Evolutionary conservation across 2,888 invertebrate genomes (phyloP).

Genomic region (Strigamia crassipes): DNA sequence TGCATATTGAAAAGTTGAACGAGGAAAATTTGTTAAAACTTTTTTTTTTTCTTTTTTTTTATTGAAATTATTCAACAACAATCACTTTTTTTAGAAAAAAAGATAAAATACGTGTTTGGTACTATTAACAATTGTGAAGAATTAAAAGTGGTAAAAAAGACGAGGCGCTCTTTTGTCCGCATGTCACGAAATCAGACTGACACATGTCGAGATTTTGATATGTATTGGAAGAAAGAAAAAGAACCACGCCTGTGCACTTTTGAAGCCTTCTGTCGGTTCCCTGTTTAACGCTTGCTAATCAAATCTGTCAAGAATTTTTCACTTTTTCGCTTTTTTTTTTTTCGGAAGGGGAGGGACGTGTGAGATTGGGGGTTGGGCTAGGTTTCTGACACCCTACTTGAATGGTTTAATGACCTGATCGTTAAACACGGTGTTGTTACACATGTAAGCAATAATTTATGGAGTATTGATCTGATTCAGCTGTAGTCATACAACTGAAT

Average conservation of each 20-base stretch:
- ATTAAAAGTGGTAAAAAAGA: constrained; percentile 21
- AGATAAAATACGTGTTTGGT: not conserved
- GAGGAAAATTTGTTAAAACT: not conserved
- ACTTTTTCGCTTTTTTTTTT: not conserved
- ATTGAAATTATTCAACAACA: not conserved
- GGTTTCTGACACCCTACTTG: not conserved
- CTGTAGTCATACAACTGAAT: not conserved
- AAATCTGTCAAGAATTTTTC: constrained; percentile 1
- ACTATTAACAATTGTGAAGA: not conserved
- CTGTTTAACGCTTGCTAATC: constrained; percentile 21
- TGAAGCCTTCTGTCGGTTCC: constrained; percentile 10
- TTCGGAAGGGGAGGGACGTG: not conserved
- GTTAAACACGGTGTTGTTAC: constrained; percentile 13
- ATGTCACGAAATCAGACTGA: not conserved
- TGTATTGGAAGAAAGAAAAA: not conserved
- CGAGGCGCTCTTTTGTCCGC: not conserved
- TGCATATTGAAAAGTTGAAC: constrained; percentile 18
- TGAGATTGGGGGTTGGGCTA: not conserved
- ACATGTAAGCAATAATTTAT: constrained; percentile 15
- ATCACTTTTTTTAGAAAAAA: not conserved
- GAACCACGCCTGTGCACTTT: constrained; percentile 24
- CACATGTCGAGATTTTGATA: not conserved
- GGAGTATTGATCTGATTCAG: not conserved
- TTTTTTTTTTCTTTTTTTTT: not conserved
- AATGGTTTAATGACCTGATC: not conserved